A percentile compares a stretch with the other conserved stretches of the same genome.
These are phyloP conservation scores for Hemitrygon akajei DNA, from an alignment of 2,797 vertebrate genomes.

Conservation along the genomic window DNA sequence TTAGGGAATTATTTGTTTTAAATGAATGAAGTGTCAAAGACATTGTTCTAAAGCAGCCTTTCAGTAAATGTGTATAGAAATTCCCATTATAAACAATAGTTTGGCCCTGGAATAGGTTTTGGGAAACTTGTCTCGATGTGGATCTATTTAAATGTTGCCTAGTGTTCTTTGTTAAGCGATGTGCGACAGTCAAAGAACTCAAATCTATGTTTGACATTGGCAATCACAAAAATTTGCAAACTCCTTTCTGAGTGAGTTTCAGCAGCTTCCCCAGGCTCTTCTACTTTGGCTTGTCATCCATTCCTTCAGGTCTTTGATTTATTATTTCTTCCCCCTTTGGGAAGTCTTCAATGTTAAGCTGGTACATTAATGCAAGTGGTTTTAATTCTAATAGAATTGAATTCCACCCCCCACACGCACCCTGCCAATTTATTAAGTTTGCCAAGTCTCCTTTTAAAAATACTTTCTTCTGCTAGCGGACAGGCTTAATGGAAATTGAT, in stretches of 20 bases:
- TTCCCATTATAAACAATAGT: not conserved
- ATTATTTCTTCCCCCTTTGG: not conserved
- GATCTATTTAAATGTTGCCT: not conserved
- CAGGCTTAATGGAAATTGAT: not conserved
- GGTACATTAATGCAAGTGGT: not conserved
- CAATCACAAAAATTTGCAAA: not conserved
- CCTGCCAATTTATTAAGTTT: not conserved
- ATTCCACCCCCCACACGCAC: not conserved
- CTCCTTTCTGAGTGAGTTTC: not conserved
- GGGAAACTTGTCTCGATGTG: not conserved
- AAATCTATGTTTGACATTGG: not conserved
- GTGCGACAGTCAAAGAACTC: not conserved
- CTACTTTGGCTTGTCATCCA: not conserved
- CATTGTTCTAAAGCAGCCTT: slow-evolving; percentile 24
- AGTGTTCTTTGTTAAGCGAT: not conserved
- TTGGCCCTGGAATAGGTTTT: not conserved
- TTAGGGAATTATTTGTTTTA: slow-evolving; percentile 26
- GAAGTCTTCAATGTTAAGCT: not conserved
- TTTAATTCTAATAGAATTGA: not conserved
- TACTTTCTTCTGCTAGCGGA: not conserved
- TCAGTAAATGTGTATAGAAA: slow-evolving; percentile 18
- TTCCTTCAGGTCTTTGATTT: slow-evolving; percentile 8
- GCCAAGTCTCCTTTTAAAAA: not conserved
- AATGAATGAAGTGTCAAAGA: slow-evolving; percentile 31
- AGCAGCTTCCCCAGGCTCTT: not conserved